Percentiles rank a stretch among this genome's conserved stretches.
Conservation (phyloP, 2,113 vertebrate genomes). For the Anolis sagrei region DNA sequence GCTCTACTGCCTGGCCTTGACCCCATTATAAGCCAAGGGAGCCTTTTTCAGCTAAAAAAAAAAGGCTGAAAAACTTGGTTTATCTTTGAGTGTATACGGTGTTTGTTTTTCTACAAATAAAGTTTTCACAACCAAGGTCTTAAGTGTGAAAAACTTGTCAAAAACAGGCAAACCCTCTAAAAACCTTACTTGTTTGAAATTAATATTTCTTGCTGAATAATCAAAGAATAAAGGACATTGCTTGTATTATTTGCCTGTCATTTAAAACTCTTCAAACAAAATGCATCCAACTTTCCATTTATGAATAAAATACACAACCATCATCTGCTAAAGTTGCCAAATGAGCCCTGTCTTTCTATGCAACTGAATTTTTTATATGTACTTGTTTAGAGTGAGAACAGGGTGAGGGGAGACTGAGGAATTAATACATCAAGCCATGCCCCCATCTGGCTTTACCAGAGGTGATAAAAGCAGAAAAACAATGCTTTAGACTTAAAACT, state of each 20-base stretch:
- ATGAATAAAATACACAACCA: background rate
- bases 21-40: too few species aligned
- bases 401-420: background rate
- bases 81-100: too few species aligned
- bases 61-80: too few species aligned
- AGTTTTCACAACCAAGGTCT: too few species aligned
- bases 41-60: too few species aligned
- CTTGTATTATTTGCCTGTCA: background rate
- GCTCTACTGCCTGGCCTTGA: too few species aligned
- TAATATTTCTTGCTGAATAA: background rate
- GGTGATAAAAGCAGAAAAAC: constrained; percentile 10
- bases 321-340: background rate
- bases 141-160: too few species aligned
- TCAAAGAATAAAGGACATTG: background rate
- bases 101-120: too few species aligned
- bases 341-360: background rate
- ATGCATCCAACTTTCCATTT: background rate
- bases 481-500: background rate
- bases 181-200: too few species aligned
- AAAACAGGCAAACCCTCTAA: too few species aligned
- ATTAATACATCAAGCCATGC: background rate
- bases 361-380: background rate
- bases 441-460: background rate
- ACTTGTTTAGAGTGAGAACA: background rate
- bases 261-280: background rate